Conservation (phyloP, 2,888 invertebrate genomes). For the Morpho achilles region DNA sequence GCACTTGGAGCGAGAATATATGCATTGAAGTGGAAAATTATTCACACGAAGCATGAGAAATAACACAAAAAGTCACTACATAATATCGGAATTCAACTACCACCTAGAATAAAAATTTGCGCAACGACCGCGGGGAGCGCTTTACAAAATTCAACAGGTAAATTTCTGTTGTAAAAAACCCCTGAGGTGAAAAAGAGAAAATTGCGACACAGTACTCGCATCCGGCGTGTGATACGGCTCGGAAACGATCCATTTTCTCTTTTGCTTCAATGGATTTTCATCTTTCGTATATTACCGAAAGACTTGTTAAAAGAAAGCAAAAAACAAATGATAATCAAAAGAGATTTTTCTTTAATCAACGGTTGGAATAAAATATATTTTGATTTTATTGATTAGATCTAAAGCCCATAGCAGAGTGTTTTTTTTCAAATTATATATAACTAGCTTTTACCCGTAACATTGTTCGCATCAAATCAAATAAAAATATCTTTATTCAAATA, state of each 20-base stretch:
- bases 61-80: slow-evolving; percentile 5
- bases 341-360: background rate
- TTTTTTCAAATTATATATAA: no score
- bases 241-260: slow-evolving; percentile 13
- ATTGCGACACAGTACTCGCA: slow-evolving; percentile 8
- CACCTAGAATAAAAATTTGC: slow-evolving; percentile 12
- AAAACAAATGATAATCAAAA: background rate
- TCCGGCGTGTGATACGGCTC: slow-evolving; percentile 12
- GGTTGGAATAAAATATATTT: no score
- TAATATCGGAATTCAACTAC: slow-evolving; percentile 13
- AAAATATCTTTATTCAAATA: no score
- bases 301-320: background rate
- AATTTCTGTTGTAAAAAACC: slow-evolving; percentile 14
- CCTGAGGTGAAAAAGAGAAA: slow-evolving; percentile 13
- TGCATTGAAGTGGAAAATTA: background rate
- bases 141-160: slow-evolving; percentile 16
- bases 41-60: background rate
- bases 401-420: no score
- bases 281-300: background rate
- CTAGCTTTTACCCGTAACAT: no score
- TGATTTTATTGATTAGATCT: no score
- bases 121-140: slow-evolving; percentile 12
- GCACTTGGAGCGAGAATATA: no score
- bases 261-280: slow-evolving; percentile 6
- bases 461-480: no score